Evolutionary conservation across 1,140 invertebrate genomes (phyloP).

Genomic region (Physella acuta): DNA sequence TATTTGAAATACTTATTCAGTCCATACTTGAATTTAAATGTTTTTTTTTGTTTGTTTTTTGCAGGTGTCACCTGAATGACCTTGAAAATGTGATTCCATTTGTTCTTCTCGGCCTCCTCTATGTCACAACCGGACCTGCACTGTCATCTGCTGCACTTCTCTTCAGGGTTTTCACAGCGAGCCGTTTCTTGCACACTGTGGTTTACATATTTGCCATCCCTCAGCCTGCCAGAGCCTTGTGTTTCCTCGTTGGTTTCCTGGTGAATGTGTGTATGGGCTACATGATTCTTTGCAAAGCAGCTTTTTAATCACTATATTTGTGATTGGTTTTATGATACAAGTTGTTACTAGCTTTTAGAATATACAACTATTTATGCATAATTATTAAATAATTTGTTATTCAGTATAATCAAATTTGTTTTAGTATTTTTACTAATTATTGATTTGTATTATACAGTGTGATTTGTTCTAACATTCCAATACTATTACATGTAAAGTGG

Average conservation of each 20-base stretch:
- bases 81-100: slow-evolving; percentile 72
- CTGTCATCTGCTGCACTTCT: slow-evolving; percentile 63
- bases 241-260: slow-evolving; percentile 62
- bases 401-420: no score
- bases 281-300: slow-evolving; percentile 4
- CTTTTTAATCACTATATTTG: background rate
- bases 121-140: slow-evolving; percentile 66
- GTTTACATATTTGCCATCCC: slow-evolving; percentile 63
- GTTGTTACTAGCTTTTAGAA: no score
- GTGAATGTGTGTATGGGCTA: slow-evolving; percentile 64
- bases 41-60: slow-evolving; percentile 34
- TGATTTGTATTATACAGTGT: no score
- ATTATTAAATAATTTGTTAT: no score
- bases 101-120: slow-evolving; percentile 66
- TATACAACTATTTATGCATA: no score
- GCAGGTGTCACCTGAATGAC: slow-evolving; percentile 71
- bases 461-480: no score
- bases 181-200: slow-evolving; percentile 67
- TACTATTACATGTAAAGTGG: no score
- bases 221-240: slow-evolving; percentile 66
- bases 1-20: no score
- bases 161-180: slow-evolving; percentile 66
- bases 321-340: no score
- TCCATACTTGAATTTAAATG: no score
- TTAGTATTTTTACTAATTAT: no score